These are phyloP conservation scores for Dryas iulia DNA, from an alignment of 1,140 invertebrate species.

Conservation along the genomic window DNA sequence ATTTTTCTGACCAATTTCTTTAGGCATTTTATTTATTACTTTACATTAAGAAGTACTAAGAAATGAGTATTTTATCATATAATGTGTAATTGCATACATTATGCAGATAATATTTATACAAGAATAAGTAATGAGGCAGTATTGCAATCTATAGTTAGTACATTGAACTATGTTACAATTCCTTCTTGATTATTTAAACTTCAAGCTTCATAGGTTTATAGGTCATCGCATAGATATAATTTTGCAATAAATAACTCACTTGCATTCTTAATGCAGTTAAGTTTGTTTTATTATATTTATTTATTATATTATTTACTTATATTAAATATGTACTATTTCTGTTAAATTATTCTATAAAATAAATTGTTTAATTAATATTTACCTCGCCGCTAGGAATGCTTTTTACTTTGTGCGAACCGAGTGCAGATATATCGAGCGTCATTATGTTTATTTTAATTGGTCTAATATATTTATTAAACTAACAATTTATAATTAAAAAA, in stretches of 20 bases:
- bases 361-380: constrained; percentile 24
- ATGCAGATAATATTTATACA: not conserved
- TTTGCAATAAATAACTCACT: not conserved
- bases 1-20: too few species aligned
- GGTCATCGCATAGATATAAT: constrained; percentile 20
- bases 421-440: constrained; percentile 49
- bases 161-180: constrained; percentile 1
- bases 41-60: too few species aligned
- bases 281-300: not conserved
- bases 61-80: too few species aligned
- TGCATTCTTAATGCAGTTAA: not conserved
- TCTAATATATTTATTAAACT: not conserved
- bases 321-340: not conserved
- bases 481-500: not conserved
- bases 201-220: constrained; percentile 31
- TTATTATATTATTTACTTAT: not conserved
- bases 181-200: constrained; percentile 3
- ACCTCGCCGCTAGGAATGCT: constrained; percentile 60
- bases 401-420: constrained; percentile 59
- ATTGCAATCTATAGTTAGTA: constrained; percentile 2
- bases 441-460: constrained; percentile 38
- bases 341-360: not conserved
- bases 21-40: too few species aligned
- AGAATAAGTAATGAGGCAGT: not conserved
- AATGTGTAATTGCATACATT: too few species aligned